Evolutionary conservation across 2,797 vertebrate species (phyloP), one percentile per base, ranked within the genome.

Genomic region (Paramormyrops hopkinsi): DNA sequence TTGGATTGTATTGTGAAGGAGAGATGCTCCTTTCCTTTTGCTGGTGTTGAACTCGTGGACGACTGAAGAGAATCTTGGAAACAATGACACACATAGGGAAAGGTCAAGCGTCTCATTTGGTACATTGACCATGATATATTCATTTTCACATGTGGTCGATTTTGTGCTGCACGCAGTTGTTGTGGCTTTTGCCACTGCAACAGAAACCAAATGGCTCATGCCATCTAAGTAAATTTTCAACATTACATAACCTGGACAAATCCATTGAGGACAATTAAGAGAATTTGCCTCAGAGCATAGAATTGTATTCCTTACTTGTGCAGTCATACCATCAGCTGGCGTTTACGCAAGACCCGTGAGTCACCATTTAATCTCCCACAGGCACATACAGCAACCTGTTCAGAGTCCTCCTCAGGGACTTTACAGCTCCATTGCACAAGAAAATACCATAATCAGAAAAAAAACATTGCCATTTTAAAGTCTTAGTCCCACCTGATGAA

Each of bases 341-440:
- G 65, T 83, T 89, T 92, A 94, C 94, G 95, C 94, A 94, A 94
- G 94, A 93, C 91, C 90, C 90, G 95, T 96, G 95, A 96, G 93
- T 96, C 96, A 96, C 94, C 94, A 95, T 94, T 93, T 90, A 95
- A 94, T 95, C 94, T 96, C 94, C 95, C 94, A 94, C 92, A 93
- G 93, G 93, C 93, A 93, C 93, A 90, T 86, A 86, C 69, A 90
- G 62, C 90, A 93, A 93, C 90, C 91, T 89, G 90, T 88, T 90
- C 90, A 37, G 87, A 89, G 79, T 65, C 12, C 90, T 90, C 92
- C 91, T 91, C 56, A 90, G 90, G 90, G 91, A 93, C 91, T 92
- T 91, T 92, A 90, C 92, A 92, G 88, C 92, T 92, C 14, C 91
- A 91, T 90, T 91, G 90, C 91, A 86, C 89, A 91, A 37, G 65